phyloP scores from a whole-genome alignment of 2,113 vertebrate species.

The Ploceus nigricollis region DNA sequence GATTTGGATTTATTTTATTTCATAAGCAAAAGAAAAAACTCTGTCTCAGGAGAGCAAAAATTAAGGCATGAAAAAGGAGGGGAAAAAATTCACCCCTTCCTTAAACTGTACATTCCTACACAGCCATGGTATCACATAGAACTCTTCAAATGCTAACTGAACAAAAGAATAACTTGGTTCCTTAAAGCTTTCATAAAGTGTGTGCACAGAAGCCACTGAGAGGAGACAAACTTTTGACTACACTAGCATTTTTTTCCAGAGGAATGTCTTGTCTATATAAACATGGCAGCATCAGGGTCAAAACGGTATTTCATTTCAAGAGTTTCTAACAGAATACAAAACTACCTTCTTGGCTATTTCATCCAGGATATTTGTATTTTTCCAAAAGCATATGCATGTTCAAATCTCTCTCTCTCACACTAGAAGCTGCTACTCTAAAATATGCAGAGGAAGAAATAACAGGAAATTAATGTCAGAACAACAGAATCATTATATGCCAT shows the following conservation, averaged over 20 bases:
- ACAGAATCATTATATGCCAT: not conserved
- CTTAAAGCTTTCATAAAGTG: not conserved
- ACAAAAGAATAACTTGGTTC: not conserved
- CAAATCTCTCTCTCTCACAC: not conserved
- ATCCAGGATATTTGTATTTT: conserved; percentile 23
- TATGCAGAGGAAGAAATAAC: not conserved
- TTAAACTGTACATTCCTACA: not conserved
- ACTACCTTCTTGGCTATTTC: not conserved
- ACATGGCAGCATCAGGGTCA: not conserved
- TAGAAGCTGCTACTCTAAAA: not conserved
- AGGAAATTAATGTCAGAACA: not conserved
- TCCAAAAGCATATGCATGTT: not conserved
- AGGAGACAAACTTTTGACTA: not conserved
- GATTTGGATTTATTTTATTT: conserved; percentile 17
- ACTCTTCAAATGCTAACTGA: not conserved
- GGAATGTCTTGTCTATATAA: not conserved
- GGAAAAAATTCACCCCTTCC: not conserved
- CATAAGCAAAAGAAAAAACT: not conserved
- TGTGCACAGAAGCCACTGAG: not conserved
- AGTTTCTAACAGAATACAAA: not conserved
- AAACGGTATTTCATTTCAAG: not conserved
- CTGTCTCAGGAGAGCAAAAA: not conserved
- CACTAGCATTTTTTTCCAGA: not conserved
- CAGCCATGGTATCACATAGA: not conserved
- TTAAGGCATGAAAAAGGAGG: not conserved